Evolutionary conservation across 2,888 invertebrate genomes (phyloP).

Genomic region (Amitus sp.): DNA sequence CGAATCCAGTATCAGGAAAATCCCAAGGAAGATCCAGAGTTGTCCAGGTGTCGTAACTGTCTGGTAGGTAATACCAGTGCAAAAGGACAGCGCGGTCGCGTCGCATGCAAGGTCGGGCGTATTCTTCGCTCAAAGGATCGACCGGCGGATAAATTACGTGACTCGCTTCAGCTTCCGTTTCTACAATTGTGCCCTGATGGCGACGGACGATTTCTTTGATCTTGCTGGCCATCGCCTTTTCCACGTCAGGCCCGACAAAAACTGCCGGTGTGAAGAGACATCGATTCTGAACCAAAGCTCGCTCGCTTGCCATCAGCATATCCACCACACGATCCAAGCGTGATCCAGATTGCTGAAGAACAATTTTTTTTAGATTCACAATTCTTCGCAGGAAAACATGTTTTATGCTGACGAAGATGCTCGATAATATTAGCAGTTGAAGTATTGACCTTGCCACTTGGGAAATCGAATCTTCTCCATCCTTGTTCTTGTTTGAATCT

Average conservation of each 20-base stretch:
- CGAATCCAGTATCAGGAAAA: constrained; percentile 55
- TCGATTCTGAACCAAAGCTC: constrained; percentile 83
- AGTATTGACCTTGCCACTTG: constrained; percentile 85
- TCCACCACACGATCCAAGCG: constrained; percentile 92
- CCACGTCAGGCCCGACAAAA: constrained; percentile 86
- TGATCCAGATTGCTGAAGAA: constrained; percentile 77
- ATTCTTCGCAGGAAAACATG: too few species aligned
- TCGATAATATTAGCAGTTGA: too few species aligned
- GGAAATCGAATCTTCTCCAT: constrained; percentile 94
- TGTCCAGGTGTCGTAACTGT: constrained; percentile 89
- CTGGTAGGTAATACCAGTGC: constrained; percentile 97
- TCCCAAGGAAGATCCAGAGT: constrained; percentile 62
- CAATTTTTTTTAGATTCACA: background rate
- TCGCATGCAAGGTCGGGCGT: constrained; percentile 86
- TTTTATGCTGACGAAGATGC: too few species aligned
- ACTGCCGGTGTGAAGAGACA: constrained; percentile 82
- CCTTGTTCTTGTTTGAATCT: constrained; percentile 96
- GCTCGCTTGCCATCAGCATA: constrained; percentile 91
- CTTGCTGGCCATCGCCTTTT: constrained; percentile 80
- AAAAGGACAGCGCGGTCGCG: constrained; percentile 85
- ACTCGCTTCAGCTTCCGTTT: constrained; percentile 89
- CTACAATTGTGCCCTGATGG: constrained; percentile 81
- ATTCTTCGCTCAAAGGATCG: constrained; percentile 90
- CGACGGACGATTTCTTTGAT: constrained; percentile 89
- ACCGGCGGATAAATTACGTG: constrained; percentile 89